Percentiles rank a stretch among this genome's conserved stretches.
phyloP scores from a whole-genome alignment of 2,113 vertebrate genomes.

The Theristicus caerulescens region DNA sequence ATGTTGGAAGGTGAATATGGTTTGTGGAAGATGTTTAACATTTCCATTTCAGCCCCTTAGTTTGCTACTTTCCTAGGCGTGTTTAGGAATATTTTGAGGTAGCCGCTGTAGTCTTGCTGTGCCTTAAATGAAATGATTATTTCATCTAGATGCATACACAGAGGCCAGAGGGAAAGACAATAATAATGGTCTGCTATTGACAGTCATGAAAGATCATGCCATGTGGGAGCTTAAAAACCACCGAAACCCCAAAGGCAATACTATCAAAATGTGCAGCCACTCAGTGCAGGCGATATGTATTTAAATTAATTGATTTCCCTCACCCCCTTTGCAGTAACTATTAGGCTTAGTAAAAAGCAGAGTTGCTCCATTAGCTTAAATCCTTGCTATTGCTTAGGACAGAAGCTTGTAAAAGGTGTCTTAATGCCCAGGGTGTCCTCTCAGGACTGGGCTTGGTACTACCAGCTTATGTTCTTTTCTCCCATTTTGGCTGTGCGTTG shows the following conservation, averaged over 20 bases:
- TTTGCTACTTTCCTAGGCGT: background rate
- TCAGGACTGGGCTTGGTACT: background rate
- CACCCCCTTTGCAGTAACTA: background rate
- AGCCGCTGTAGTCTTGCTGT: background rate
- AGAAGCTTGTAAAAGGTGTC: background rate
- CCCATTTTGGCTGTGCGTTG: background rate
- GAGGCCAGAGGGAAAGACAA: background rate
- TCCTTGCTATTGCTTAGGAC: background rate
- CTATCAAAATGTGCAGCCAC: background rate
- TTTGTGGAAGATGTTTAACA: background rate
- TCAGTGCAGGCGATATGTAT: accelerated
- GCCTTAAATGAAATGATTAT: background rate
- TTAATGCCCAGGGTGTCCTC: background rate
- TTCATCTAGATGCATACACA: background rate
- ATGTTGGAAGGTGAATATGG: background rate
- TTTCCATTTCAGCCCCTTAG: background rate
- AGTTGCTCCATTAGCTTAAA: background rate
- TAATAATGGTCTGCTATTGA: background rate
- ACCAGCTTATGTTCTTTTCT: background rate
- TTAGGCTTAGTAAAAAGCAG: background rate
- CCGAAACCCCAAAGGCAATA: background rate
- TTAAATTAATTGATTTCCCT: background rate
- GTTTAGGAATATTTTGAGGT: background rate
- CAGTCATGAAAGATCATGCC: background rate
- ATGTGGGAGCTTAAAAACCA: background rate